Base-by-base conservation (phyloP, 2,797 vertebrate genomes). In the Harpagifer antarcticus region DNA sequence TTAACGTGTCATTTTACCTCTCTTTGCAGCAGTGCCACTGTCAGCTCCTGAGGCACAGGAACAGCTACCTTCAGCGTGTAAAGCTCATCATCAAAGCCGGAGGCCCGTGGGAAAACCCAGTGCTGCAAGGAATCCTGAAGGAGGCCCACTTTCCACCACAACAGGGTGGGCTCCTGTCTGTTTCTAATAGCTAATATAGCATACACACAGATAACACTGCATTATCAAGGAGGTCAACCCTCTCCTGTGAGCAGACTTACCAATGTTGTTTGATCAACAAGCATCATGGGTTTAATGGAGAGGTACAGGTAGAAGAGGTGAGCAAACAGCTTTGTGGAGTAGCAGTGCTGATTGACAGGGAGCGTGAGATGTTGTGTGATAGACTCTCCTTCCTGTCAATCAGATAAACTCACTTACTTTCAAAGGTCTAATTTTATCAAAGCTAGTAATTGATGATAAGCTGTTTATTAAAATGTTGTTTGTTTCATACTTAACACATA, bases 71-170 rank as follows among this genome's bases (percentile, higher is more conserved):
- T 88, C 94, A 96, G 70, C 92, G 97, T 83, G 96, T 98, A 82
- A 99, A 96, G 87, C 96, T 96, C 87, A 96, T 97, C 83, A 97
- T 98, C 85, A 97, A 96, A 94, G 95, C 96, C 82, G 98, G 98
- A 83, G 98, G 98, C 58, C 98, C 98, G 1, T 99, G 98, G 98
- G 97, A 98, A 75, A 96, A 96, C 93, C 95, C 96, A 77, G 94
- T 98, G 68, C 95, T 99, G 82, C 96, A 99, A 93, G 96, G 95
- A 90, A 96, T 99, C 91, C 93, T 99, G 76, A 98, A 96, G 91
- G 95, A 96, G 83, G 92, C 94, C 60, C 92, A 96, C 60, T 85
- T 96, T 78, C 91, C 95, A 81, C 93, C 95, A 86, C 96, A 96
- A 81, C 93, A 97, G 83, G 96, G 98, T 99, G 94, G 3, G 58